Evolutionary conservation across 2,113 vertebrate species (phyloP).

Genomic region (Pyxicephalus adspersus): DNA sequence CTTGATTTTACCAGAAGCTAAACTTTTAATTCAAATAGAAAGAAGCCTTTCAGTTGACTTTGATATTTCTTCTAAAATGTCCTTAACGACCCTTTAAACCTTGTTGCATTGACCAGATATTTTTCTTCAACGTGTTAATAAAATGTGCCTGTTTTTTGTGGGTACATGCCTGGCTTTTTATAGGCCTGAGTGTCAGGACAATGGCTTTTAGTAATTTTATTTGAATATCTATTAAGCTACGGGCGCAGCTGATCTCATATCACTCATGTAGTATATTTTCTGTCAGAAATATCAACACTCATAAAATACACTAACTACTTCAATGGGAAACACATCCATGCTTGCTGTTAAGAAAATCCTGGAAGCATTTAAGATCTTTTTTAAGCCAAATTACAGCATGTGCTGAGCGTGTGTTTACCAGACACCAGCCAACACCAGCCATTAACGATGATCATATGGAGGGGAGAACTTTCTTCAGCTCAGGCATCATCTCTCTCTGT

Average conservation of each 20-base stretch:
- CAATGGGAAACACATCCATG: constrained; percentile 44
- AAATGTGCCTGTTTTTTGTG: constrained; percentile 26
- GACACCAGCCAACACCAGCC: background rate
- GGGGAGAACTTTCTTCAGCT: background rate
- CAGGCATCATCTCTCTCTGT: constrained; percentile 22
- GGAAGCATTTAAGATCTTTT: constrained; percentile 25
- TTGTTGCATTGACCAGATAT: constrained; percentile 4
- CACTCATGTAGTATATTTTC: constrained; percentile 52
- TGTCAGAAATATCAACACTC: constrained; percentile 52
- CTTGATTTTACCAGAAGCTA: no score
- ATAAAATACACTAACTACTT: constrained; percentile 49
- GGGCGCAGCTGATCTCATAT: constrained; percentile 48
- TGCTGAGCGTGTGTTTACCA: constrained; percentile 45
- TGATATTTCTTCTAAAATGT: background rate
- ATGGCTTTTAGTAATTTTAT: constrained; percentile 50
- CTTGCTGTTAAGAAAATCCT: constrained; percentile 46
- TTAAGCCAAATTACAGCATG: constrained; percentile 19
- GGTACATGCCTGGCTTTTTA: constrained; percentile 42
- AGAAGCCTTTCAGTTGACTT: no score
- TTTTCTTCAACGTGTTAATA: constrained; percentile 14
- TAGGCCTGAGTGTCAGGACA: constrained; percentile 48
- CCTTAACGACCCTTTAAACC: constrained; percentile 15
- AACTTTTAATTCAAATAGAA: no score
- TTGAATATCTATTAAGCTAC: constrained; percentile 39
- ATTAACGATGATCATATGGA: constrained; percentile 36